Evolutionary conservation across 2,797 vertebrate genomes (phyloP), one percentile per base, ranked within the genome.

Genomic region (Setipinna tenuifilis): DNA sequence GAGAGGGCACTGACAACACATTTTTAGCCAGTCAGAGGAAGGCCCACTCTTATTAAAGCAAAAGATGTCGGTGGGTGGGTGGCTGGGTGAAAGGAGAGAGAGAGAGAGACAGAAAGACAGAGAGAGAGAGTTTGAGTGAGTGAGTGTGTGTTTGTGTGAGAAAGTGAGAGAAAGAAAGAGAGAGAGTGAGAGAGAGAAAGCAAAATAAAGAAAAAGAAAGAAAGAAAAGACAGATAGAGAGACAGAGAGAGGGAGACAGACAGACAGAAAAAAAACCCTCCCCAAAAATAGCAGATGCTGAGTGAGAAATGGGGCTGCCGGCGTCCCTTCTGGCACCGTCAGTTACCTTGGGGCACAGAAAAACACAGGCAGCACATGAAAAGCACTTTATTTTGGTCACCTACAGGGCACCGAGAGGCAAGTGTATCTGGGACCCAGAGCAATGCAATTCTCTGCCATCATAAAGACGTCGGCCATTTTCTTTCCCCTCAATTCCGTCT

Each of bases 281-380:
- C n/a, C 28, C 54, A 54, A 85, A 65, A 87, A 91, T 85, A 90
- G 83, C 81, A 62, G 50, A 84, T 89, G 86, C 89, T 90, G 87
- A 89, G 85, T 92, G 88, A 90, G 87, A 89, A 90, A 87, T 84
- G 86, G 82, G 89, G 87, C 88, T 90, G 83, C 87, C 87, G 89
- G 91, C 91, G 84, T 88, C 91, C 90, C 93, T 91, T 75, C 90
- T 91, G 93, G 93, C 92, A 61, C 85, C 87, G 90, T 88, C 87
- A 90, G 89, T 86, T 90, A 92, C 92, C 91, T 89, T 86, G 81
- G 90, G 93, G 89, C 82, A 93, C 91, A 91, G 88, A 90, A 90
- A 71, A 87, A 83, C 89, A 90, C 90, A 88, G 87, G 87, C 21
- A 68, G 59, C 61, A 82, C 86, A 89, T 91, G 89, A 48, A 12